These are phyloP conservation scores for Leptonema lineaticorne DNA, from an alignment of 1,140 invertebrate genomes.

Conservation along the genomic window DNA sequence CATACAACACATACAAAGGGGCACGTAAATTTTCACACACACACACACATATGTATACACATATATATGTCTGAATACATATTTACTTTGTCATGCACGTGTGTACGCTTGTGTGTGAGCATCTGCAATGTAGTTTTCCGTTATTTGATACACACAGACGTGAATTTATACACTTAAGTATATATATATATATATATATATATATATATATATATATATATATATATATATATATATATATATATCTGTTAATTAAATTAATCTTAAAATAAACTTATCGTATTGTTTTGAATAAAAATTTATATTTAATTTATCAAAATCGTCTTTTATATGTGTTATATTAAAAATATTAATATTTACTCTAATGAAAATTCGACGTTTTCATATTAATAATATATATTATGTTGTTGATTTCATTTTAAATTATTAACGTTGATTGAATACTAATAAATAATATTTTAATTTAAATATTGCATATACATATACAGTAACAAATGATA, in stretches of 20 bases:
- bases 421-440: no score
- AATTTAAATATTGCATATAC: no score
- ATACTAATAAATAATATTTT: no score
- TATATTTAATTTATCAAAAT: background rate
- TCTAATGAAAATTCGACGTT: no score
- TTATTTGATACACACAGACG: constrained; percentile 3
- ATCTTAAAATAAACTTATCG: no score
- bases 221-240: background rate
- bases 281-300: background rate
- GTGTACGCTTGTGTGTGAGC: background rate
- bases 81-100: background rate
- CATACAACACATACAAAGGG: background rate
- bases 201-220: background rate
- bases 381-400: no score
- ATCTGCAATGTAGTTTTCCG: constrained; percentile 21
- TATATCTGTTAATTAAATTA: no score
- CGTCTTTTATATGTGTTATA: background rate
- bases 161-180: background rate
- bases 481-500: no score
- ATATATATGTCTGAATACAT: background rate
- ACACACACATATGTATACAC: background rate
- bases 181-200: background rate
- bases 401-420: no score
- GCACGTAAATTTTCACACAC: background rate
- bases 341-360: background rate